These are phyloP conservation scores for Luffia ferchaultella DNA, from an alignment of 2,888 invertebrate genomes.

Conservation along the genomic window DNA sequence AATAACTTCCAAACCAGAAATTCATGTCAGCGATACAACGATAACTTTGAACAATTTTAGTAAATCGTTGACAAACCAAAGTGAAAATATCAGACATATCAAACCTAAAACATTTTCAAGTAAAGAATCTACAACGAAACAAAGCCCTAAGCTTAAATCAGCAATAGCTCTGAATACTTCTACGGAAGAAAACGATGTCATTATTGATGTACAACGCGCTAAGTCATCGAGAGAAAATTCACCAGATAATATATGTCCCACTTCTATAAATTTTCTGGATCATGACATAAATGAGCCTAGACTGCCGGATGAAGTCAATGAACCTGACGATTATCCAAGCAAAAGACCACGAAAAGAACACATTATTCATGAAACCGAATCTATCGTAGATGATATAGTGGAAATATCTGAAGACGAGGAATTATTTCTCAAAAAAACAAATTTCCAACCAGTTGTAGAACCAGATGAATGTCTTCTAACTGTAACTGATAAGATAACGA, in stretches of 20 bases:
- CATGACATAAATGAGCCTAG: constrained; percentile 68
- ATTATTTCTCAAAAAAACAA: constrained; percentile 40
- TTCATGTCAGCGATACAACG: constrained; percentile 44
- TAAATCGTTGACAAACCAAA: constrained; percentile 20
- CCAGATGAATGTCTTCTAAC: constrained; percentile 60
- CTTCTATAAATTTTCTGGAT: constrained; percentile 67
- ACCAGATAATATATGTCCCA: constrained; percentile 75
- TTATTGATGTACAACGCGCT: constrained; percentile 74
- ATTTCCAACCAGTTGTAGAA: constrained; percentile 37
- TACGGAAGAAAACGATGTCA: constrained; percentile 65
- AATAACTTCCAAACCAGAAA: constrained; percentile 57
- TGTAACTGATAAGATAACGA: constrained; percentile 66
- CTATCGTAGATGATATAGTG: constrained; percentile 64
- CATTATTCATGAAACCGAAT: constrained; percentile 67
- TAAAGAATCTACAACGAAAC: constrained; percentile 36
- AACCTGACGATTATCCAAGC: constrained; percentile 73
- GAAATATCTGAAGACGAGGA: constrained; percentile 63
- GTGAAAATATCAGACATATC: constrained; percentile 10
- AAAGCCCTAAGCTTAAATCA: constrained; percentile 49
- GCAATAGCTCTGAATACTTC: constrained; percentile 60
- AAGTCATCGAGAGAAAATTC: constrained; percentile 80
- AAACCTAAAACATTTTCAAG: constrained; percentile 20
- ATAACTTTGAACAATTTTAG: constrained; percentile 22
- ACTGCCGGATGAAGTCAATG: constrained; percentile 77
- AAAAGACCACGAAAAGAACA: constrained; percentile 41